Conservation (phyloP, 2,888 invertebrate genomes). For the Cephus spinipes region DNA sequence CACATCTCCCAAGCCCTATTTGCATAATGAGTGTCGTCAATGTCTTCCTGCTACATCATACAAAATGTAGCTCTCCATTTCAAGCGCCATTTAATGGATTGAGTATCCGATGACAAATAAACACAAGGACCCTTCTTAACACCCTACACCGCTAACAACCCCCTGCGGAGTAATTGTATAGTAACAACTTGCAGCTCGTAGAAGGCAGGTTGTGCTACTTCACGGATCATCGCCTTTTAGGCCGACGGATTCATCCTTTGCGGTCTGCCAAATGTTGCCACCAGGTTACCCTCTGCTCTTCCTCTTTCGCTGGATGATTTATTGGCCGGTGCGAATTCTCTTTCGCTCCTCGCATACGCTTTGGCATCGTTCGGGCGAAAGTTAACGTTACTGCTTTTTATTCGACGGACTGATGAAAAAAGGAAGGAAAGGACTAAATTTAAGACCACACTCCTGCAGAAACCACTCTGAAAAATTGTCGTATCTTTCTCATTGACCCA, state of each 20-base stretch:
- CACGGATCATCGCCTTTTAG: conserved; percentile 43
- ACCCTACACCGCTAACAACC: conserved; percentile 38
- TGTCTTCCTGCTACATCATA: background rate
- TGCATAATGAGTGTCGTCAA: background rate
- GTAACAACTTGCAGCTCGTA: conserved; percentile 33
- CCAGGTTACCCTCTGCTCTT: conserved; percentile 5
- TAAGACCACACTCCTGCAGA: background rate
- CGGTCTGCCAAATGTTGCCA: conserved; percentile 34
- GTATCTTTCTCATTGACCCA: background rate
- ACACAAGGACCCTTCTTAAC: conserved; percentile 19
- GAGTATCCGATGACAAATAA: conserved; percentile 46
- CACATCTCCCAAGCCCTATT: background rate
- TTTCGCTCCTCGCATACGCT: background rate
- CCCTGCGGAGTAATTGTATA: conserved; percentile 52
- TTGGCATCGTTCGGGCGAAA: background rate
- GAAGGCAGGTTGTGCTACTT: conserved; percentile 44
- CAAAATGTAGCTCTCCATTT: background rate
- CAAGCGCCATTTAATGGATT: conserved; percentile 42
- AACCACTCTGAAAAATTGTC: background rate
- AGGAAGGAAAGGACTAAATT: background rate
- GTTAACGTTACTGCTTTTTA: background rate
- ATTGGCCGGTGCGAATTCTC: background rate
- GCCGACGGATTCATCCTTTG: conserved; percentile 19
- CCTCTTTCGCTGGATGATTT: conserved; percentile 5
- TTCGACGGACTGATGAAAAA: background rate